These are phyloP conservation scores for Anguilla marmorata DNA, from an alignment of 2,797 vertebrate species.

Conservation along the genomic window DNA sequence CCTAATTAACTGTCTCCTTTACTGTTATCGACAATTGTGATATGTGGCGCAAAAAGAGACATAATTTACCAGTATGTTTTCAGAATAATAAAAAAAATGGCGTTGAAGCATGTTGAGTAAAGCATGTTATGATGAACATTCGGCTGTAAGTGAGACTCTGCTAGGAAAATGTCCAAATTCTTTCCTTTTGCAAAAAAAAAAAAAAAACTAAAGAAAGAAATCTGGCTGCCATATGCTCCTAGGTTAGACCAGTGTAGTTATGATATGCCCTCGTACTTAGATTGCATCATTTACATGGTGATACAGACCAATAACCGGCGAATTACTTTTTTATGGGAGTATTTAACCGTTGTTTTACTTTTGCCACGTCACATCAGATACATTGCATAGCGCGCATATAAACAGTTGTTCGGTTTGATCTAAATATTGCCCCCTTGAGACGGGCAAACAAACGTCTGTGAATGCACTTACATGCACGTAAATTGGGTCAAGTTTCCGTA, in stretches of 20 bases:
- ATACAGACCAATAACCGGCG: not conserved
- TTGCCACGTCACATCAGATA: not conserved
- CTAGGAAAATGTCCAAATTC: not conserved
- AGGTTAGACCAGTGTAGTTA: not conserved
- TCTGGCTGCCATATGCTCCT: not conserved
- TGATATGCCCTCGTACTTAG: not conserved
- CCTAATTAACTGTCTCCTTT: conserved; percentile 19
- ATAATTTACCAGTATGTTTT: not conserved
- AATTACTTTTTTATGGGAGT: not conserved
- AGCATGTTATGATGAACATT: not conserved
- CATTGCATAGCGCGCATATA: not conserved
- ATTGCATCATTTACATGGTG: not conserved
- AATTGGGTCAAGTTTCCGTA: not conserved
- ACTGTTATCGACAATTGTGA: not conserved
- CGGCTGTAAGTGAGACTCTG: not conserved
- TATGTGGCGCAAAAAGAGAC: not conserved
- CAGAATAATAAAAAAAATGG: not conserved
- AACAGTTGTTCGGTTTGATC: not conserved
- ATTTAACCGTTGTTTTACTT: not conserved
- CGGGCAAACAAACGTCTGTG: not conserved
- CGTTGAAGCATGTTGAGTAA: not conserved
- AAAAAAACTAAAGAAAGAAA: not conserved
- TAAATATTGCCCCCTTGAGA: not conserved
- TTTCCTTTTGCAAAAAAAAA: not conserved
- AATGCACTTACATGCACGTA: not conserved